Conservation (phyloP, 2,113 vertebrate genomes). For the Mola mola region DNA sequence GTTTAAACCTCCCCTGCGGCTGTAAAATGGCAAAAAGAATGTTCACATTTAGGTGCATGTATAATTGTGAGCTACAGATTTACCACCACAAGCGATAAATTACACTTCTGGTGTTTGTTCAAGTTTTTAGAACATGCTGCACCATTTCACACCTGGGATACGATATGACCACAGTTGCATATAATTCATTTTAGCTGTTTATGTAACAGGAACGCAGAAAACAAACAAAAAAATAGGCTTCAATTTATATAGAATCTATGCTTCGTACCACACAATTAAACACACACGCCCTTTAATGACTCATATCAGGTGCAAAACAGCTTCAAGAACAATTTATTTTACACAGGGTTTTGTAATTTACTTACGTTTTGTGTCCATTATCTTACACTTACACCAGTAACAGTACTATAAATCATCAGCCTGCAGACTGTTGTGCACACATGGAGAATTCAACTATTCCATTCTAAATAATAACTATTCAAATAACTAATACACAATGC, state of each 20-base stretch:
- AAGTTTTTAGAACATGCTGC: constrained; percentile 4
- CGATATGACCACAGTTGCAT: neutral
- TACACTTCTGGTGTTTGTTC: constrained; percentile 23
- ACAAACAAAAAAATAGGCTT: neutral
- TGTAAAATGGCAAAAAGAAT: neutral
- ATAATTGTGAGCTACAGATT: constrained; percentile 10
- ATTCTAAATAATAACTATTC: too few species aligned
- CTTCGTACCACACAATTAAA: neutral
- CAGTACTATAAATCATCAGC: too few species aligned
- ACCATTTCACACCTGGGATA: constrained; percentile 6
- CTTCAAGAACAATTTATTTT: too few species aligned
- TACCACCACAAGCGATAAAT: neutral
- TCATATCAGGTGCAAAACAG: too few species aligned
- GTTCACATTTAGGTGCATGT: neutral
- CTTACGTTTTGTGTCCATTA: too few species aligned
- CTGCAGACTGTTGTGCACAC: too few species aligned
- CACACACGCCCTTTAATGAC: too few species aligned
- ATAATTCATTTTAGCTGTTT: neutral
- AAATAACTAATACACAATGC: too few species aligned
- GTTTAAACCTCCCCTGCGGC: neutral
- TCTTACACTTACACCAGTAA: too few species aligned
- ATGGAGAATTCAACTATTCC: too few species aligned
- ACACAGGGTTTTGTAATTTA: too few species aligned
- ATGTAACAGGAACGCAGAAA: neutral
- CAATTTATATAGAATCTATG: neutral